Evolutionary conservation across 2,113 vertebrate species (phyloP).

Genomic region (Cygnus buccinator): DNA sequence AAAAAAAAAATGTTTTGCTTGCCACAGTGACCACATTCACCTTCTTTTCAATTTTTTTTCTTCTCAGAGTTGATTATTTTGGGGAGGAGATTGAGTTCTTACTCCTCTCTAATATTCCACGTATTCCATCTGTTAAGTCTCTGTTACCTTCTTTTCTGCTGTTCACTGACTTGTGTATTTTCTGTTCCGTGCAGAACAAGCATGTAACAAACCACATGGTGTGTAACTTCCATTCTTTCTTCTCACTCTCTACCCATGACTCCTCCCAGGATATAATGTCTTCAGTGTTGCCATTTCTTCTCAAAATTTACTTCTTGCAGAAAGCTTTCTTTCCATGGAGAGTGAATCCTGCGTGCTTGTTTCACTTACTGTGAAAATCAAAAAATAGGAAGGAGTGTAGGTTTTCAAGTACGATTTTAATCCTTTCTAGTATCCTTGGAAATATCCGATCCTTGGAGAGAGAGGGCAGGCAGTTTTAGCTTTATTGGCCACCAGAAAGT

Average conservation of each 20-base stretch:
- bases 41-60: not conserved
- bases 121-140: not conserved
- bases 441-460: not conserved
- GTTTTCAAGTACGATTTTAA: not conserved
- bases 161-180: not conserved
- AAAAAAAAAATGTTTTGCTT: not conserved
- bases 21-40: not conserved
- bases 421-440: not conserved
- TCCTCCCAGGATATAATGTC: not conserved
- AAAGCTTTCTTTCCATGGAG: not conserved
- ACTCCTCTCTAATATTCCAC: not conserved
- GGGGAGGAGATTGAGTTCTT: not conserved
- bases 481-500: not conserved
- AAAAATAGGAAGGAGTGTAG: not conserved
- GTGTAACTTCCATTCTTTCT: not conserved
- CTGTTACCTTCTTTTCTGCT: not conserved
- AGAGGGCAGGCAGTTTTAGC: not conserved
- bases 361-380: not conserved
- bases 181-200: conserved; percentile 2
- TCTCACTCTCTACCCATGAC: not conserved
- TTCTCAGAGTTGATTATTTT: not conserved
- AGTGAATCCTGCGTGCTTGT: not conserved
- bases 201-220: not conserved
- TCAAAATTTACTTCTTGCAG: not conserved
- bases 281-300: not conserved